Evolutionary conservation across 2,888 invertebrate species (phyloP), one percentile per base, ranked within the genome.

Genomic region (Enchytraeus crypticus): DNA sequence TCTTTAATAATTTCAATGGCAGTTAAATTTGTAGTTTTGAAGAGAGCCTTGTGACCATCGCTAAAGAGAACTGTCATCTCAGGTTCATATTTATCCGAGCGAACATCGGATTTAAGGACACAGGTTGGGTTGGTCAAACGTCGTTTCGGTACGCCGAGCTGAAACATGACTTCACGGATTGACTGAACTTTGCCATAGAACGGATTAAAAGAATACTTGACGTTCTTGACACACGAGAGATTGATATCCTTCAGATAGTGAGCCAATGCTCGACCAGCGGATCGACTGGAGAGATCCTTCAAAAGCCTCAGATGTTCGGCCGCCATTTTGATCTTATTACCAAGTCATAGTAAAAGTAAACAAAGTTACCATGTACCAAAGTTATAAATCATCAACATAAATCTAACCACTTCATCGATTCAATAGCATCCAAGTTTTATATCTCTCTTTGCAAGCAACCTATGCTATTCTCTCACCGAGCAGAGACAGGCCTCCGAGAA

Each of bases 21-120:
- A 27, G 33, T 61, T 27, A 61, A 49, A 27, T 45, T 33, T 27
- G 38, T 56, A 32, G 61, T 61, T 30, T 56, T 61, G 57, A 61
- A 61, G 3, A 61, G 21, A 23, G 57, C 61, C 49, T 56, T 61
- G 30, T 57, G 56, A 21, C 61, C 61, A 57, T 61, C 57, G 53
- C 61, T 30, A 30, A 61, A 61, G 18, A 32, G 27, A 23, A 61
- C 57, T 33, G 27, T 32, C 46, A 61, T 61, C 21, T 29, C 23
- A 14, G 61, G 58, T n/a, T 51, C 58, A 5, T 38, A 53, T 14
- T 32, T 8, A n/a, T 61, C 34, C n/a, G 61, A 61, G 14, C 46
- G 56, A 18, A 61, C 47, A 5, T 61, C 58, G 14, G 33, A 34
- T 38, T 27, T 38, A 33, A 57, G 18, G 5, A 45, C 1, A 53